Percentiles rank a stretch among this genome's conserved stretches.
Evolutionary conservation across 2,113 vertebrate species (phyloP).

Genomic region (Actenoides lindsayi): DNA sequence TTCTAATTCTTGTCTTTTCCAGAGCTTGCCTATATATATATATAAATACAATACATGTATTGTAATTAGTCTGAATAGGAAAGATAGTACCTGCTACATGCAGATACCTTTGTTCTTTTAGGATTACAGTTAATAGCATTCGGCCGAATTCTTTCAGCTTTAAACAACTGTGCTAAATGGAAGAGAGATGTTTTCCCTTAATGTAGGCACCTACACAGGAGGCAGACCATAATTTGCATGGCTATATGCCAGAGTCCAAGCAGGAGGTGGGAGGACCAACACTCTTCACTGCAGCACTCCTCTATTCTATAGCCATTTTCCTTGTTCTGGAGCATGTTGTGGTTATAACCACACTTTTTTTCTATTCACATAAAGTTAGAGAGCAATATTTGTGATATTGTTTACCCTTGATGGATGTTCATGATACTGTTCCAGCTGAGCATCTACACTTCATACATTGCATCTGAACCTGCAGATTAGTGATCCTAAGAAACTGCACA

Average conservation of each 20-base stretch:
- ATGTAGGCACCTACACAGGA: not conserved
- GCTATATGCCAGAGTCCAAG: not conserved
- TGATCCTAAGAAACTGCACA: not conserved
- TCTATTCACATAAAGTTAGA: rapidly evolving
- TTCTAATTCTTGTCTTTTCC: not conserved
- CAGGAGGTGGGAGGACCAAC: not conserved
- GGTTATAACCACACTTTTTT: not conserved
- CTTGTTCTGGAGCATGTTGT: not conserved
- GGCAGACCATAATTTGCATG: not conserved
- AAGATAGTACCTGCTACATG: not conserved
- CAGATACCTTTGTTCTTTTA: constrained; percentile 6
- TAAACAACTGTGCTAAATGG: not conserved
- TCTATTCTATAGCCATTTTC: not conserved
- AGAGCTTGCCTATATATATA: not conserved
- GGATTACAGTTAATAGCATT: not conserved
- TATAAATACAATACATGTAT: too few relatives aligned
- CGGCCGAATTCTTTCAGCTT: not conserved
- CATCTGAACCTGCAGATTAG: not conserved
- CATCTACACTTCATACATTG: not conserved
- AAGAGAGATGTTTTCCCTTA: not conserved
- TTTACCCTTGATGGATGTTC: not conserved
- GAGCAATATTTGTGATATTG: not conserved
- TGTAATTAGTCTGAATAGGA: not conserved
- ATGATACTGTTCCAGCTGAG: not conserved
- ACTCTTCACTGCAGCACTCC: not conserved